Conservation (phyloP, 2,113 vertebrate genomes). For the Motacilla alba region DNA sequence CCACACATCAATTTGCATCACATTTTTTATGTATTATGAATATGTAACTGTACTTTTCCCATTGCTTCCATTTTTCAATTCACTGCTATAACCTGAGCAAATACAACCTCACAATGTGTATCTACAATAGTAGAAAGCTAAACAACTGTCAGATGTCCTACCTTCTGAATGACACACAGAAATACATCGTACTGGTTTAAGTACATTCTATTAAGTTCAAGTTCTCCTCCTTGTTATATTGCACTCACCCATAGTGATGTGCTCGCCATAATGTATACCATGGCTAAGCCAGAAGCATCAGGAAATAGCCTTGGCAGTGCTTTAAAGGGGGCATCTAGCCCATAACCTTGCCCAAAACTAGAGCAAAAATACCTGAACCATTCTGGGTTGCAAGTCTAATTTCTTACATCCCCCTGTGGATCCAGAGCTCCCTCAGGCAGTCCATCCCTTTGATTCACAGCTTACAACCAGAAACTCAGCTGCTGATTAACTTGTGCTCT, state of each 20-base stretch:
- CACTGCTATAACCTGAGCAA: background rate
- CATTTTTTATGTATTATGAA: background rate
- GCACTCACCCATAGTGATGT: background rate
- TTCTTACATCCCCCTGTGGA: rapidly evolving
- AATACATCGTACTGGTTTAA: background rate
- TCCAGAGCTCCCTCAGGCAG: background rate
- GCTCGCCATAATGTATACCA: background rate
- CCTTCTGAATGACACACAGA: background rate
- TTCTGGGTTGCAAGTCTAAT: background rate
- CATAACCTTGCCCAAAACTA: background rate
- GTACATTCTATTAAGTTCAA: background rate
- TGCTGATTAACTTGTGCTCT: background rate
- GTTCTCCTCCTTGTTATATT: background rate
- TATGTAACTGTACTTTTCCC: background rate
- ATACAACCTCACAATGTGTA: background rate
- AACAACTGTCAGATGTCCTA: background rate
- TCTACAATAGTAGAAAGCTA: background rate
- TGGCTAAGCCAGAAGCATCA: background rate
- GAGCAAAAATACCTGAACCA: background rate
- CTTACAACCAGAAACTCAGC: background rate
- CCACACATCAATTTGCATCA: background rate
- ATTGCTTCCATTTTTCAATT: background rate
- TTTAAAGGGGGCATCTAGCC: background rate
- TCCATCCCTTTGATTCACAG: background rate
- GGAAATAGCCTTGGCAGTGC: background rate